Evolutionary conservation across 2,113 vertebrate genomes (phyloP).

Genomic region (Cryptotis parvus): DNA sequence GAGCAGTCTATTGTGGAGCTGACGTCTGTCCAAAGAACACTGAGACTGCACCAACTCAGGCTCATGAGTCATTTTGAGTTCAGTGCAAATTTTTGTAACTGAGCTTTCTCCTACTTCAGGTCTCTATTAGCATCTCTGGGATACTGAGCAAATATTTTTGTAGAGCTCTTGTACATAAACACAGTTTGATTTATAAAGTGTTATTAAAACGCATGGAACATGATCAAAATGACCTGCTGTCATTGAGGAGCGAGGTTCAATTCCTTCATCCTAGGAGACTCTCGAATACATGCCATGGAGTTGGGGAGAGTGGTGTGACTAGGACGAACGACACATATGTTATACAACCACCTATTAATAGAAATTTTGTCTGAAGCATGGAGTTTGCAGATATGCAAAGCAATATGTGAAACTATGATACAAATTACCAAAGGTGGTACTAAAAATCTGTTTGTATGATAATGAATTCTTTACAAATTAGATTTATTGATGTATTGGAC

Average conservation of each 20-base stretch:
- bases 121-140: too few species aligned
- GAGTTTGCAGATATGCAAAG: not conserved
- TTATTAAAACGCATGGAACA: not conserved
- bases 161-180: too few species aligned
- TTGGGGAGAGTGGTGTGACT: not conserved
- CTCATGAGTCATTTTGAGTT: too few species aligned
- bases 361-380: not conserved
- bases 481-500: not conserved
- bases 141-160: too few species aligned
- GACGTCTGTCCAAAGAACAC: too few species aligned
- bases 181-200: too few species aligned
- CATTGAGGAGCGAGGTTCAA: not conserved
- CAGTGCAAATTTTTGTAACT: too few species aligned
- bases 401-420: not conserved
- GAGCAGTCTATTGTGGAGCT: too few species aligned
- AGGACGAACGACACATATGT: not conserved
- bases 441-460: not conserved
- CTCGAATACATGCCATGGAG: not conserved
- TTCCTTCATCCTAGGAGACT: too few species aligned
- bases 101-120: too few species aligned
- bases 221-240: not conserved
- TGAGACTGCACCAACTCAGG: too few species aligned
- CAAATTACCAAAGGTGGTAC: not conserved
- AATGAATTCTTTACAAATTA: not conserved
- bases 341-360: not conserved